A percentile compares a stretch with the other conserved stretches of the same genome.
These are phyloP conservation scores for Lasioglossum marginatum DNA, from an alignment of 2,888 invertebrate species.

Conservation along the genomic window DNA sequence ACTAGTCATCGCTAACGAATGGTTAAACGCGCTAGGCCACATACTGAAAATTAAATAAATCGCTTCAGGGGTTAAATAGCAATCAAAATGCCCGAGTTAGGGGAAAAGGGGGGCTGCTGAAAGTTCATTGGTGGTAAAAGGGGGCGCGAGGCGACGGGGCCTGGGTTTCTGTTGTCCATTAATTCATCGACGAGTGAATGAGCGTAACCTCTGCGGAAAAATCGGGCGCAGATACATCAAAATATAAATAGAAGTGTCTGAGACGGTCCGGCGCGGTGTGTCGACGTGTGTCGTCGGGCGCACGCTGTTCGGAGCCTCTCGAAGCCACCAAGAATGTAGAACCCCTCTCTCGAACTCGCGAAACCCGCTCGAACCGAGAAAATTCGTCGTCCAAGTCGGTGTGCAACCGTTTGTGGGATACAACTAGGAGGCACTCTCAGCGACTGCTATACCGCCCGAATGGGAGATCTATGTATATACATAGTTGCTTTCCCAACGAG, in stretches of 20 bases:
- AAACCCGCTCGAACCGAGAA: constrained; percentile 16
- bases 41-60: neutral
- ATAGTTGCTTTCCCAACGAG: neutral
- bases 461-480: neutral
- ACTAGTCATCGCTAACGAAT: neutral
- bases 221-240: constrained; percentile 46
- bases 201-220: constrained; percentile 50
- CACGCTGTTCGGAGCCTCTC: constrained; percentile 4
- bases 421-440: neutral
- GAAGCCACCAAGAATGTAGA: constrained; percentile 32
- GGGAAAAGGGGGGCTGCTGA: neutral
- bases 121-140: neutral
- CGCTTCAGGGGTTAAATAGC: neutral
- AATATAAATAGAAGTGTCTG: constrained; percentile 60
- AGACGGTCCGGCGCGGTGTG: constrained; percentile 29
- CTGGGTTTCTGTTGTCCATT: constrained; percentile 18
- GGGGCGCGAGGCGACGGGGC: neutral
- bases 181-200: constrained; percentile 55
- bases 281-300: constrained; percentile 14
- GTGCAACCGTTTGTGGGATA: neutral
- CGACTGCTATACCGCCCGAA: neutral
- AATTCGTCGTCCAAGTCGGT: constrained; percentile 10
- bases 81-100: neutral
- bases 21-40: neutral
- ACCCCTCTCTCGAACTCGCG: constrained; percentile 19